Conservation (phyloP, 2,797 vertebrate genomes). For the Phataginus tricuspis region DNA sequence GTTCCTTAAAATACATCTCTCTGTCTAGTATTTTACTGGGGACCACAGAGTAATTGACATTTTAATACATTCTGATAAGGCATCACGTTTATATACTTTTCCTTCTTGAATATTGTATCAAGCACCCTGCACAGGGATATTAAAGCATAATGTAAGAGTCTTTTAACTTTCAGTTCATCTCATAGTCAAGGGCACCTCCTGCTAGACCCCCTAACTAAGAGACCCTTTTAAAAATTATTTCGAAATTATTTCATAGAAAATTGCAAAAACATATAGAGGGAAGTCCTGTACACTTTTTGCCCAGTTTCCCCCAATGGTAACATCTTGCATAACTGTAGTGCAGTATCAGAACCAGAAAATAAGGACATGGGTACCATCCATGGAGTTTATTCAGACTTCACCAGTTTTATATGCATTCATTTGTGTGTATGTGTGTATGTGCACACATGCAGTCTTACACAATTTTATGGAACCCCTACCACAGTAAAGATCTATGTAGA, state of each 20-base stretch:
- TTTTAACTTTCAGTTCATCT: not conserved
- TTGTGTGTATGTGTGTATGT: not conserved
- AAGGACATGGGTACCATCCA: not conserved
- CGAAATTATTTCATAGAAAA: conserved; percentile 30
- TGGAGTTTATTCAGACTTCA: not conserved
- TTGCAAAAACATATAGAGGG: not conserved
- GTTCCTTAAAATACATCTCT: not conserved
- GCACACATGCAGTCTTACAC: not conserved
- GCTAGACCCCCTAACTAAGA: not conserved
- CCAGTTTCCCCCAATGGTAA: not conserved
- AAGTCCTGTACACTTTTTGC: not conserved
- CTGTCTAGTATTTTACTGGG: not conserved
- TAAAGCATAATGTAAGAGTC: not conserved
- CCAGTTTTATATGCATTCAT: not conserved
- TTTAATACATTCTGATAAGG: not conserved
- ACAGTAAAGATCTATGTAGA: not conserved
- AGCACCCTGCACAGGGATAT: not conserved
- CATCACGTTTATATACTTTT: not conserved
- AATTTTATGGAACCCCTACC: not conserved
- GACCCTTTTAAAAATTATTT: not conserved
- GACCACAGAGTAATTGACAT: not conserved
- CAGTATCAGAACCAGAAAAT: not conserved
- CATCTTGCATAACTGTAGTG: too few relatives aligned
- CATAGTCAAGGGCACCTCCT: not conserved
- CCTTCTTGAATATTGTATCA: not conserved